Evolutionary conservation across 2,888 invertebrate genomes (phyloP).

Genomic region (Parnassius mnemosyne): DNA sequence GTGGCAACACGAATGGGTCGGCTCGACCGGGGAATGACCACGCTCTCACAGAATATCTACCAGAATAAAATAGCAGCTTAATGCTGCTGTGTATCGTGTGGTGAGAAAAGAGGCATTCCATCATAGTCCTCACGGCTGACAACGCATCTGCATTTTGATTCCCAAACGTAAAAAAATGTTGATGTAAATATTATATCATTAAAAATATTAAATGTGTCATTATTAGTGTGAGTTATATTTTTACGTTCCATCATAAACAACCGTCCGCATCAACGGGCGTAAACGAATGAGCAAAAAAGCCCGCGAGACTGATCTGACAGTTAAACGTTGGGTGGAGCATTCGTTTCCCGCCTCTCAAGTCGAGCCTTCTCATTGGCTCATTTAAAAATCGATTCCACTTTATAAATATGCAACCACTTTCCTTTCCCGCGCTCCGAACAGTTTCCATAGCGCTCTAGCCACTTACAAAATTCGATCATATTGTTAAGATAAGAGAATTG

Average conservation of each 20-base stretch:
- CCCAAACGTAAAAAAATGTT: neutral
- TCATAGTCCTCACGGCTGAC: too few species aligned
- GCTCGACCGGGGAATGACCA: too few species aligned
- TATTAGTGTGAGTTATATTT: neutral
- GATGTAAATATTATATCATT: neutral
- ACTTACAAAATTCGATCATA: constrained; percentile 35
- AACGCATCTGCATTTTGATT: too few species aligned
- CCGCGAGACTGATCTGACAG: constrained; percentile 69
- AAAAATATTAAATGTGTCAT: neutral
- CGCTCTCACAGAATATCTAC: too few species aligned
- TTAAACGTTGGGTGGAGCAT: constrained; percentile 63
- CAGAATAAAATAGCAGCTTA: too few species aligned
- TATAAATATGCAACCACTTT: constrained; percentile 80
- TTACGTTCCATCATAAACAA: constrained; percentile 22
- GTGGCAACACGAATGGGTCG: too few species aligned
- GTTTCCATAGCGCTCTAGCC: constrained; percentile 33
- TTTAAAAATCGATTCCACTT: constrained; percentile 80
- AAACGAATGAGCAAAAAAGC: constrained; percentile 72
- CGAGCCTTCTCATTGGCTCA: constrained; percentile 69
- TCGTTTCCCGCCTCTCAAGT: constrained; percentile 62
- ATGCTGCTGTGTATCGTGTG: too few species aligned
- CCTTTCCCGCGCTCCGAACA: constrained; percentile 44
- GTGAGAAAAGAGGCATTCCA: too few species aligned
- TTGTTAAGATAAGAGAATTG: constrained; percentile 29
- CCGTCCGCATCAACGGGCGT: constrained; percentile 55